phyloP scores from a whole-genome alignment of 2,113 vertebrate genomes.

The Xenus cinereus region DNA sequence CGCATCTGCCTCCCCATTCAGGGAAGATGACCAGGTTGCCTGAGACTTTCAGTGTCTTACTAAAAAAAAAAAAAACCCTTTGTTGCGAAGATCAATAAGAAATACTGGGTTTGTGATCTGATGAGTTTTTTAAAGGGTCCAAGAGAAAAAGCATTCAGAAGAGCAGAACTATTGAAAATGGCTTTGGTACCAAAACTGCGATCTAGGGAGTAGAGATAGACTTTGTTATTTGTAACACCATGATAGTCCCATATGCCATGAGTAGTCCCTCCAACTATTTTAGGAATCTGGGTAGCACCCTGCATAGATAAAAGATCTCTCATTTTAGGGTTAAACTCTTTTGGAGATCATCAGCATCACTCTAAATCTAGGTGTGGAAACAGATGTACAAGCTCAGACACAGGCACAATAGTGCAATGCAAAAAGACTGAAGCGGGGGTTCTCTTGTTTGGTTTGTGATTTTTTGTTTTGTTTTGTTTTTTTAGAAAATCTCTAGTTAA shows the following conservation, averaged over 20 bases:
- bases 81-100: neutral
- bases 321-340: neutral
- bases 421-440: no score
- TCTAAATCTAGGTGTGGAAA: neutral
- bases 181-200: neutral
- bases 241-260: neutral
- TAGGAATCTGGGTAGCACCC: neutral
- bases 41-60: neutral
- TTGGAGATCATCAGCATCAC: neutral
- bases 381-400: neutral
- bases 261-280: neutral
- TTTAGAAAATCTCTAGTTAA: neutral
- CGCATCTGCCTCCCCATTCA: neutral
- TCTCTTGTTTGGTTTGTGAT: neutral
- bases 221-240: neutral
- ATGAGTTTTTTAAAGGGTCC: neutral
- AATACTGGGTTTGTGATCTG: neutral
- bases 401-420: neutral
- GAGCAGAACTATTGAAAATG: neutral
- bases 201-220: neutral
- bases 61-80: neutral
- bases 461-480: no score
- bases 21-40: neutral
- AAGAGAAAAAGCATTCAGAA: neutral
- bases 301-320: neutral